Base-by-base conservation (phyloP, 2,113 vertebrate species). In the Seriola dumerili region DNA sequence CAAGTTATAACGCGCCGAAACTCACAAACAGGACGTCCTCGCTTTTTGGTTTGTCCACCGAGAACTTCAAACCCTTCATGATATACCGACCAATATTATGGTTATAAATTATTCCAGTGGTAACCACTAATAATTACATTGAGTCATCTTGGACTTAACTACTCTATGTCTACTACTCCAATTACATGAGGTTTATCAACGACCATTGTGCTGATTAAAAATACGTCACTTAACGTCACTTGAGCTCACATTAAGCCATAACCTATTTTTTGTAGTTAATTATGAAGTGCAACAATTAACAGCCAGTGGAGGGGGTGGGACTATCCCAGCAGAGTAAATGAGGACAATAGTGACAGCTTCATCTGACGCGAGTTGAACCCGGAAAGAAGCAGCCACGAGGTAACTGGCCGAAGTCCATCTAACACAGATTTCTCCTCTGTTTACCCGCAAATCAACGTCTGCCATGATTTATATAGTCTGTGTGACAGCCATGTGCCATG, bases 271-370 rank as follows among this genome's bases (percentile, higher is more conserved):
- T 71, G 67, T 70, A 23, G 48, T 32, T 69, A 5, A 50, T 63
- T 25, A 4, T 77, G 19, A 78, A 82, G 76, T 71, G 23, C 55
- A 38, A 38, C 36, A 40, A 40, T 78, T 58, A 38, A 36, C 16
- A 79, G 61, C 0, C 6, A 1, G 58, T 8, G 23, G 48, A 1
- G 58, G 11, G 23, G 44, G 48, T 14, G 13, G 23, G 50, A 21
- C 13, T 23, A 70, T 65, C 71, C 36, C 62, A 32, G 55, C 8
- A 64, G 81, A 59, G 65, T 44, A 46, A 62, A 72, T 9, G 34
- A 65, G 79, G 81, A 86, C 83, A 83, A 73, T 85, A 23, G 84
- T 86, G 90, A 89, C 88, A 83, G 85, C 52, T 80, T 70, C 76
- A 84, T 78, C 63, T 76, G 76, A 83, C 76, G 46, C 62, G 62